Base-by-base conservation (phyloP, 1,140 invertebrate genomes). In the Nephila pilipes region DNA sequence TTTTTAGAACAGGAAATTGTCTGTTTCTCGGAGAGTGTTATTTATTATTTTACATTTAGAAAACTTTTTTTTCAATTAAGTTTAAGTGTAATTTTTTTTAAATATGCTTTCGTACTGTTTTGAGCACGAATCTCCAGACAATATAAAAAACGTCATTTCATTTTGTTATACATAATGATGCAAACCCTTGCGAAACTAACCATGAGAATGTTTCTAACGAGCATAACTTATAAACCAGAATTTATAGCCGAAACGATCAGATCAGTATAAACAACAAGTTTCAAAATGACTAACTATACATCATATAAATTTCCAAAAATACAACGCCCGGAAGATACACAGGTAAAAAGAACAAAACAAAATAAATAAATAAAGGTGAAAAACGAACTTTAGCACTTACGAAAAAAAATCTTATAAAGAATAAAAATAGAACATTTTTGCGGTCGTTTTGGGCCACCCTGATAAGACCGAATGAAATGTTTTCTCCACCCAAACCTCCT, bases 401-500 rank as follows among this genome's bases (percentile, higher is more conserved):
- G 46, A 46, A 90, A 92, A 85, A 85, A 92, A 92, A 58, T 38
- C 46, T 29, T 87, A 36, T 46, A 87, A 93, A 93, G 81, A 92
- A 92, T 69, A 92, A 60, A 92, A 92, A 85, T 69, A 38, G 55
- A 93, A 87, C 83, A 93, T 93, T 93, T 87, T 36, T 87, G 60
- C 85, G 91, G 91, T 93, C 91, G 91, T 93, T 93, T 80, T 60
- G 57, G 91, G 91, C 91, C 91, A 93, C 25, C n/a, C 83, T 79
- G 91, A 93, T 93, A 93, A 93, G 91, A 32, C 55, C 25, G 91
- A 93, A 93, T 93, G 85, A 87, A 93, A 93, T 93, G 85, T 63
- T 93, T 65, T 54, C 14, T n/a, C 29, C 57, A 36, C 25, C 46
- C 10, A 38, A 65, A 46, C 60, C 81, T 12, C 91, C 83, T 16